Conservation (phyloP, 2,113 vertebrate species). For the Lamprotornis superbus region DNA sequence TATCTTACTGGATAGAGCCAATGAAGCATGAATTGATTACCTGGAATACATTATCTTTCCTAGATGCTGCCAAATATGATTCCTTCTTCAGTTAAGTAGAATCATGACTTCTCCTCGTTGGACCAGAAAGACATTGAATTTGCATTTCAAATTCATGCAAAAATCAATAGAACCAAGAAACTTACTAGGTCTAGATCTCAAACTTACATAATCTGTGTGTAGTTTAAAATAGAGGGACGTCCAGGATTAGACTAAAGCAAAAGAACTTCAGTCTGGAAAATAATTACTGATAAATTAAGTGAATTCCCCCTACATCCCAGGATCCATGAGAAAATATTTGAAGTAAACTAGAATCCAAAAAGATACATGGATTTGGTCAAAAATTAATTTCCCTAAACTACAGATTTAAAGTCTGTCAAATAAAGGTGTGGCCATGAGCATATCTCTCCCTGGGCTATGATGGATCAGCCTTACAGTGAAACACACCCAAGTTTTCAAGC, state of each 20-base stretch:
- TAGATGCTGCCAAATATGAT: constrained; percentile 19
- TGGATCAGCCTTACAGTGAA: background rate
- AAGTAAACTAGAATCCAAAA: background rate
- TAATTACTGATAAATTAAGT: background rate
- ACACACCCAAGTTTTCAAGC: background rate
- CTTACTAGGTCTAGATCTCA: background rate
- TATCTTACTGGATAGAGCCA: constrained; percentile 37
- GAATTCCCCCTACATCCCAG: background rate
- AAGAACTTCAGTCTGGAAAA: background rate
- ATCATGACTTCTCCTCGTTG: constrained; percentile 38
- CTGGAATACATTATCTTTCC: constrained; percentile 54
- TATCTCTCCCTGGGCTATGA: background rate
- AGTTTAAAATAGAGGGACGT: background rate
- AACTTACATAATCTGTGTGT: background rate
- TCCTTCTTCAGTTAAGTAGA: constrained; percentile 42
- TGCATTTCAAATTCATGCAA: constrained; percentile 29
- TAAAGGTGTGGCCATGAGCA: background rate
- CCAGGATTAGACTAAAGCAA: background rate
- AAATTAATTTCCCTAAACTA: background rate
- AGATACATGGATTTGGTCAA: background rate
- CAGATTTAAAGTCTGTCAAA: background rate
- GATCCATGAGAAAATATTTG: background rate
- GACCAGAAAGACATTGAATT: background rate
- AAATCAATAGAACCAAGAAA: constrained; percentile 20
- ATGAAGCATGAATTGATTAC: constrained; percentile 58